phyloP scores from a whole-genome alignment of 2,888 invertebrate species.

The Pandemis cinnamomeana region DNA sequence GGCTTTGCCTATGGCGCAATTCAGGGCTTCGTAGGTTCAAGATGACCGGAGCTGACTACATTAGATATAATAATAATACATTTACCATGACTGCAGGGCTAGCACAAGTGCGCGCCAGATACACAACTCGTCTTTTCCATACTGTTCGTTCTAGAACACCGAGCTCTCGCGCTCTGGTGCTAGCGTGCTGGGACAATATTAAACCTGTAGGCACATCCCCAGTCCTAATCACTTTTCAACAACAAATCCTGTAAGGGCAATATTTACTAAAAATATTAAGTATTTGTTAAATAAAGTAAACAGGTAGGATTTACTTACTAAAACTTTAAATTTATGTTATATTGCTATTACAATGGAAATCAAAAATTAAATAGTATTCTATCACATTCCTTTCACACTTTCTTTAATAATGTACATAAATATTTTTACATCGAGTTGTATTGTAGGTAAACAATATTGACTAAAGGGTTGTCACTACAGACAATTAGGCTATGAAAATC shows the following conservation, averaged over 20 bases:
- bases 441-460: slow-evolving; percentile 51
- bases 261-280: slow-evolving; percentile 30
- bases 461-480: slow-evolving; percentile 48
- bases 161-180: too few relatives aligned
- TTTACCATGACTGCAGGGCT: background rate
- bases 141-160: too few relatives aligned
- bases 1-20: background rate
- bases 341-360: slow-evolving; percentile 26
- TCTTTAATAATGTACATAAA: slow-evolving; percentile 59
- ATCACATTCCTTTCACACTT: slow-evolving; percentile 63
- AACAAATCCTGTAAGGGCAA: slow-evolving; percentile 30
- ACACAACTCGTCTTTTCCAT: too few relatives aligned
- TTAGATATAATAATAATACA: background rate
- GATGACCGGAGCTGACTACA: background rate
- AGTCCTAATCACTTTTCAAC: slow-evolving; percentile 11
- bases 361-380: slow-evolving; percentile 39
- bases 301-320: slow-evolving; percentile 16
- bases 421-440: slow-evolving; percentile 54
- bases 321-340: slow-evolving; percentile 30
- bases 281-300: slow-evolving; percentile 21
- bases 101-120: too few relatives aligned
- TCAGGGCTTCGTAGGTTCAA: background rate
- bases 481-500: slow-evolving; percentile 51
- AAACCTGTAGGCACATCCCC: background rate
- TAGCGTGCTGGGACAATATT: background rate